Percentiles rank a stretch among this genome's conserved stretches.
Conservation (phyloP, 2,797 vertebrate genomes). For the Coluber constrictor region DNA sequence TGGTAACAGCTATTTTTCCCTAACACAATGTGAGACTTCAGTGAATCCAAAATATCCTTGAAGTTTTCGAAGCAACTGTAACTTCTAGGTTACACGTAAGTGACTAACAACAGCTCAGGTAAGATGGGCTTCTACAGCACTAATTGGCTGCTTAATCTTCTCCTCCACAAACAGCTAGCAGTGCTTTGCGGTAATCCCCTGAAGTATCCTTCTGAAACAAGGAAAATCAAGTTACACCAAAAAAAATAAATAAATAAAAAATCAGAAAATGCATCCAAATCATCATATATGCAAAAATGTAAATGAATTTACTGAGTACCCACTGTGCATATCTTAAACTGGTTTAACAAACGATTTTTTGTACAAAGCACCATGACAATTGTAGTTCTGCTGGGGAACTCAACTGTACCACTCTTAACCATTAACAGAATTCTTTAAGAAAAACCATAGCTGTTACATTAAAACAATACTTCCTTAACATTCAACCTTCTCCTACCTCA, state of each 20-base stretch:
- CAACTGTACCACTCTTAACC: neutral
- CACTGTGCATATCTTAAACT: neutral
- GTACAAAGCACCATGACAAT: neutral
- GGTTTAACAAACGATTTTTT: neutral
- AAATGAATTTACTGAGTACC: neutral
- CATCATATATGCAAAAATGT: neutral
- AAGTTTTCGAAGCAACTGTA: constrained; percentile 60
- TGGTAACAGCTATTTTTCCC: constrained; percentile 23
- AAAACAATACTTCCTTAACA: neutral
- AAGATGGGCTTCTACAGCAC: neutral
- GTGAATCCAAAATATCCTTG: constrained; percentile 17
- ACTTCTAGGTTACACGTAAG: constrained; percentile 51
- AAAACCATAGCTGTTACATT: neutral
- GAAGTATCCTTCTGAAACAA: constrained; percentile 87
- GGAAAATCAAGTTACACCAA: constrained; percentile 31
- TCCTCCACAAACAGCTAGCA: constrained; percentile 87
- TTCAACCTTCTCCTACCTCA: neutral
- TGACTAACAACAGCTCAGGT: constrained; percentile 53
- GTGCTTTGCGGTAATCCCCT: constrained; percentile 90
- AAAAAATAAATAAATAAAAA: neutral
- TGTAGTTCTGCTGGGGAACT: neutral
- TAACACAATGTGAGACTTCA: constrained; percentile 46
- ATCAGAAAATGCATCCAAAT: neutral
- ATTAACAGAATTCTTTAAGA: neutral
- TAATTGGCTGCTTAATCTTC: constrained; percentile 69